These are phyloP conservation scores for Hecatera dysodea DNA, from an alignment of 2,888 invertebrate species.

Conservation along the genomic window DNA sequence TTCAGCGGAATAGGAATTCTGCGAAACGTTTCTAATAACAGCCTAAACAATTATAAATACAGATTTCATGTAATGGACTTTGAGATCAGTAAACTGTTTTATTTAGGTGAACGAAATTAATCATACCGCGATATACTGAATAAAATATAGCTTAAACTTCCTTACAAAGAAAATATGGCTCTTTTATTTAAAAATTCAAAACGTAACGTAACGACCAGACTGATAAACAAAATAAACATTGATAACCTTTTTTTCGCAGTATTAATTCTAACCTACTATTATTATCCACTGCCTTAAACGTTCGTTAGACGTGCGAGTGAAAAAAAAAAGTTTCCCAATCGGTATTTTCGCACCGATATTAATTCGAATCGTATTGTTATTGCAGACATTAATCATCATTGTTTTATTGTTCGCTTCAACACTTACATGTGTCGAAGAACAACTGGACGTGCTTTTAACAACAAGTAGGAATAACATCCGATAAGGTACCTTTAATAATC, in stretches of 20 bases:
- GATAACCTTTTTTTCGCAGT: constrained; percentile 6
- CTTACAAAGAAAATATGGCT: too few relatives aligned
- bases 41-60: constrained; percentile 23
- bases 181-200: too few relatives aligned
- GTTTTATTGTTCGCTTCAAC: constrained; percentile 58
- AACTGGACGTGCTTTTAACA: constrained; percentile 57
- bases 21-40: constrained; percentile 15
- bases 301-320: constrained; percentile 19
- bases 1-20: constrained; percentile 24
- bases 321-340: constrained; percentile 38
- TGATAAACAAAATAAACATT: too few relatives aligned
- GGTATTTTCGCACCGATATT: constrained; percentile 46
- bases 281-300: constrained; percentile 25
- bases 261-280: constrained; percentile 11
- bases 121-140: background rate
- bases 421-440: constrained; percentile 58
- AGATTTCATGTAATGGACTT: constrained; percentile 15
- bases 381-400: constrained; percentile 55
- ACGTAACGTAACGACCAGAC: too few relatives aligned
- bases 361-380: constrained; percentile 58
- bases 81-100: constrained; percentile 19
- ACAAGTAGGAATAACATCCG: constrained; percentile 31
- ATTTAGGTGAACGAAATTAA: background rate
- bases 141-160: background rate
- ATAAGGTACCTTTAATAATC: constrained; percentile 39